Evolutionary conservation across 2,888 invertebrate species (phyloP).

Genomic region (Caenorhabditis doughertyi): DNA sequence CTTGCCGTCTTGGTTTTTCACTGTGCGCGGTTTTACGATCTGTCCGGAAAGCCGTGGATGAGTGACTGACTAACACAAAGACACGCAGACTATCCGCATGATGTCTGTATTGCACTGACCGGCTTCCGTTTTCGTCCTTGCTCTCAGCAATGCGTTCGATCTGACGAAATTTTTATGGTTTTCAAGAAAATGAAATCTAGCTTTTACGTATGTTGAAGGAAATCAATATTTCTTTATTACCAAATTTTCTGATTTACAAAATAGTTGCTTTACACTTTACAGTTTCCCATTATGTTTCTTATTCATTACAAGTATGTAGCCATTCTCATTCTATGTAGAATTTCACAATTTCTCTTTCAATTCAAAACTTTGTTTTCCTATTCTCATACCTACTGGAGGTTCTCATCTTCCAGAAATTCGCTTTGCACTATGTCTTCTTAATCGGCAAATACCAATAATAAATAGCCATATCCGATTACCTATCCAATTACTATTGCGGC

Average conservation of each 20-base stretch:
- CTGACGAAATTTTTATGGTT: slow-evolving; percentile 25
- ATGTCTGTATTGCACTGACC: slow-evolving; percentile 45
- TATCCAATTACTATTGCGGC: slow-evolving; percentile 64
- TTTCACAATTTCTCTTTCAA: not conserved
- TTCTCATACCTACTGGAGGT: slow-evolving; percentile 18
- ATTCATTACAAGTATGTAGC: too few relatives aligned
- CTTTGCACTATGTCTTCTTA: slow-evolving; percentile 37
- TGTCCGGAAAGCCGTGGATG: slow-evolving; percentile 54
- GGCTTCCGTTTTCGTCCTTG: slow-evolving; percentile 54
- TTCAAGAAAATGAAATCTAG: slow-evolving; percentile 17
- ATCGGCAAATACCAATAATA: slow-evolving; percentile 62
- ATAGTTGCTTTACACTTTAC: too few relatives aligned
- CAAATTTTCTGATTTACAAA: too few relatives aligned
- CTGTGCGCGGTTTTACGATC: slow-evolving; percentile 37
- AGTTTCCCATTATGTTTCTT: too few relatives aligned
- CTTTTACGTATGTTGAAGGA: not conserved
- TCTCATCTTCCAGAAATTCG: slow-evolving; percentile 28
- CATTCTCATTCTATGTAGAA: not conserved
- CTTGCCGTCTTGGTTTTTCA: slow-evolving; percentile 47
- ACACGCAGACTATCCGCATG: slow-evolving; percentile 56
- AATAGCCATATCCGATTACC: slow-evolving; percentile 61
- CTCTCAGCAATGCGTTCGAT: slow-evolving; percentile 27
- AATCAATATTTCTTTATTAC: not conserved
- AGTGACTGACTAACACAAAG: slow-evolving; percentile 31
- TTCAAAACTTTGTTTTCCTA: not conserved